Base-by-base conservation (phyloP, 2,797 vertebrate genomes). In the Ptychobarbus kaznakovi region DNA sequence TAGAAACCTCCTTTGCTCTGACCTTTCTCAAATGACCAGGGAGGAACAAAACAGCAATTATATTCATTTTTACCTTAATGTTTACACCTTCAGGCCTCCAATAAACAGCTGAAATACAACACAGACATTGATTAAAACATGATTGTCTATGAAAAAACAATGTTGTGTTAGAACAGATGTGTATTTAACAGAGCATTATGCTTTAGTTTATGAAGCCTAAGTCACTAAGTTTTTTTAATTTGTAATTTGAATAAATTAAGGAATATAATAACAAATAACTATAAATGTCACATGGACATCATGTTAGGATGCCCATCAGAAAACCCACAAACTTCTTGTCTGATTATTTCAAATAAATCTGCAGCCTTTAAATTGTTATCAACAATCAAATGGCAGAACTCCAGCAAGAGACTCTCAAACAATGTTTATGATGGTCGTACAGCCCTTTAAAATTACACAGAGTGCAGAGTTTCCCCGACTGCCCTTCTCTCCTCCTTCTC, bases 1-100 rank as follows among this genome's bases (percentile, higher is more conserved):
- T 88, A 88, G 85, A 89, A 87, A 69, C 80, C 87, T 86, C 87
- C 89, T 90, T 90, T 84, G 85, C 81, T 18, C 73, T 90, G 89
- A 90, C 89, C 89, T 90, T 90, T 90, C 69, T 56, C 38, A 84
- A 86, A 88, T 74, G 81, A 88, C 89, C 72, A 75, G 86, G 85
- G 83, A 90, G 83, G 85, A 85, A 87, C 69, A 76, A 87, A 87
- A 87, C 61, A 42, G 58, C 68, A 77, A 87, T 88, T 89, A 88
- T 89, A 88, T 75, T 66, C 13, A 5, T 87, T 87, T 88, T 82
- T 28, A 65, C 6, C 25, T 53, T 56, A 68, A 11, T 78, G 83
- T 87, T 90, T 88, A 83, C 86, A 81, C 38, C 44, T 51, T 58
- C 63, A 70, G 69, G 66, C 73, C 81, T 72, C 70, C 83, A 86